Base-by-base conservation (phyloP, 2,888 invertebrate species). In the Tolmerus cingulatus region DNA sequence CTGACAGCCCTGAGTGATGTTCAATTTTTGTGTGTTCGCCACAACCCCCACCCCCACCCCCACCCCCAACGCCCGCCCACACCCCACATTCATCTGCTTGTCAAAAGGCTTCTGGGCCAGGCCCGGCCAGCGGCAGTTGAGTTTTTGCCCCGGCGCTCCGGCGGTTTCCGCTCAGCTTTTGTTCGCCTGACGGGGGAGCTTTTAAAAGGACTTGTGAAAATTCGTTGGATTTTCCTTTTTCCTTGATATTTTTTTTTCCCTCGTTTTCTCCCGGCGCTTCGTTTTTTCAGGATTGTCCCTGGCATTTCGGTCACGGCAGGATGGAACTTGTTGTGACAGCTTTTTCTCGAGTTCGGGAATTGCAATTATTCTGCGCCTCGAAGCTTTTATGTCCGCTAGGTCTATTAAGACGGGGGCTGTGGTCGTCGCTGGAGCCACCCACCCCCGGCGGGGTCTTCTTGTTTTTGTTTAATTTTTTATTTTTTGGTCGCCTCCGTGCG, bases 1-100 rank as follows among this genome's bases (percentile, higher is more conserved):
- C 87, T 87, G 88, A 88, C 88, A 88, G 87, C 82, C 81, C 77
- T 87, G 87, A 88, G 87, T 88, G 88, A 88, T 88, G 88, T 88
- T 88, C 87, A 87, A 87, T 88, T 88, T 88, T 88, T 86, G 37
- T 76, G 51, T 55, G 55, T 55, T 74, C 57, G 30, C 51, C 74
- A 51, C 76, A 76, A 76, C 86, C 51, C 19, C 46, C 43, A 1
- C 16, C 4, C 14, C 43, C 43, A 1, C 5, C 3, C 16, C 16
- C 43, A 0, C 1, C 43, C 14, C n/a, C n/a, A n/a, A n/a, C n/a
- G n/a, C n/a, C n/a, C n/a, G n/a, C n/a, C n/a, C n/a, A n/a, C n/a
- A 12, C 40, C 12, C 37, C 86, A 51, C 23, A 86, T 86, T 86
- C 86, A 86, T 86, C 86, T 86, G 34, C 76, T 86, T 76, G 86